Percentiles rank a stretch among this genome's conserved stretches.
Conservation (phyloP, 1,140 invertebrate genomes). For the Euura saliciscinereae region DNA sequence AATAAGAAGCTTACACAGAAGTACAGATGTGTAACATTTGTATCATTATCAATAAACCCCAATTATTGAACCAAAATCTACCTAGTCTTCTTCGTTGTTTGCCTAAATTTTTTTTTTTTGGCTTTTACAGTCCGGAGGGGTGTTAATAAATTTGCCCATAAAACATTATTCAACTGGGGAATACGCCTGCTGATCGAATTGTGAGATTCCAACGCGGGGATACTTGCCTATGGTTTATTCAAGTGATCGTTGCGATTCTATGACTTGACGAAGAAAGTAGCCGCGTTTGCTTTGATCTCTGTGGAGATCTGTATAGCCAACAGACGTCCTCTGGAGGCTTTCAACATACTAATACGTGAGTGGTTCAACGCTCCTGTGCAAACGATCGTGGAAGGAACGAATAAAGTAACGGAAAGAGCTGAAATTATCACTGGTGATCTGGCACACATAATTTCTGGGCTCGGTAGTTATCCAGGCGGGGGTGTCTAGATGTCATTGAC, state of each 20-base stretch:
- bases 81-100: constrained; percentile 20
- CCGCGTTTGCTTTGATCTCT: constrained; percentile 33
- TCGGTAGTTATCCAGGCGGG: no score
- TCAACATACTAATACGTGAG: constrained; percentile 42
- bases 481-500: no score
- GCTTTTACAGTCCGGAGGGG: constrained; percentile 34
- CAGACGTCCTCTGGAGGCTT: constrained; percentile 34
- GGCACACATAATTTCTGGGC: no score
- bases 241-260: constrained; percentile 27
- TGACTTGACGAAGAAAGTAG: constrained; percentile 19
- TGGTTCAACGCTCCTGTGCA: no score
- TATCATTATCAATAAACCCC: constrained; percentile 21
- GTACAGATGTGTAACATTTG: constrained; percentile 19
- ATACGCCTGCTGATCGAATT: constrained; percentile 33
- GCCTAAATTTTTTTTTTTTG: constrained; percentile 26
- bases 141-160: background rate
- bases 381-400: no score
- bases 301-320: constrained; percentile 47
- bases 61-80: constrained; percentile 20
- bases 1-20: constrained; percentile 21
- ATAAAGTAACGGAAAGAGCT: no score
- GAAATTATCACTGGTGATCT: no score
- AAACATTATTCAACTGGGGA: constrained; percentile 31
- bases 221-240: constrained; percentile 36
- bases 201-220: constrained; percentile 32